Conservation (phyloP, 2,113 vertebrate genomes). For the Dasypus novemcinctus region DNA sequence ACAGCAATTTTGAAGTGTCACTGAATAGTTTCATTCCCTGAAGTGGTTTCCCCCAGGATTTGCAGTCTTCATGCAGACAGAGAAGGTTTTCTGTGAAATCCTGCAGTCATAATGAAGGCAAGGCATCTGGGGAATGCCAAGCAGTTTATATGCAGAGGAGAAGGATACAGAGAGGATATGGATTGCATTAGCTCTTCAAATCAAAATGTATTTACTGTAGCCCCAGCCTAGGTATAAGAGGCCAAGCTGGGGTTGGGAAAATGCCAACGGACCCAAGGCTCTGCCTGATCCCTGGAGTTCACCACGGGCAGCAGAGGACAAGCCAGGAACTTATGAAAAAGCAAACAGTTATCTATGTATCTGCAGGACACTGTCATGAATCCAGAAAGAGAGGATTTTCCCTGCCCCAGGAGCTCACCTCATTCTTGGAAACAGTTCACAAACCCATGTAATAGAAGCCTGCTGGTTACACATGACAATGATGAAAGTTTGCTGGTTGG, state of each 20-base stretch:
- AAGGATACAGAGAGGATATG: conserved; percentile 46
- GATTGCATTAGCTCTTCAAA: conserved; percentile 52
- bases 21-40: conserved; percentile 42
- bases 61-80: conserved; percentile 12
- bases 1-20: conserved; percentile 52
- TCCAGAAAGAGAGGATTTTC: neutral
- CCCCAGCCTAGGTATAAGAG: neutral
- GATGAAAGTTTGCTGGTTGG: neutral
- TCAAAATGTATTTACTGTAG: neutral
- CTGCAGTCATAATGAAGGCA: neutral
- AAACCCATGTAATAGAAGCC: neutral
- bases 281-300: neutral
- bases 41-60: conserved; percentile 52
- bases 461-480: neutral
- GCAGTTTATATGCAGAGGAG: neutral
- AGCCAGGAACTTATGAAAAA: neutral
- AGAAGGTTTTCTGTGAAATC: conserved; percentile 64
- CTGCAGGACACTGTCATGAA: neutral
- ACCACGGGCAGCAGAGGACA: neutral
- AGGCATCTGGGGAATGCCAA: conserved; percentile 39
- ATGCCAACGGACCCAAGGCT: neutral
- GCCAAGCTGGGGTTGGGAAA: neutral
- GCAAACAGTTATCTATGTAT: neutral
- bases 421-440: neutral
- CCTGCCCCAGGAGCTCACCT: neutral